Conservation (phyloP, 1,140 invertebrate genomes). For the Pollicipes pollicipes region DNA sequence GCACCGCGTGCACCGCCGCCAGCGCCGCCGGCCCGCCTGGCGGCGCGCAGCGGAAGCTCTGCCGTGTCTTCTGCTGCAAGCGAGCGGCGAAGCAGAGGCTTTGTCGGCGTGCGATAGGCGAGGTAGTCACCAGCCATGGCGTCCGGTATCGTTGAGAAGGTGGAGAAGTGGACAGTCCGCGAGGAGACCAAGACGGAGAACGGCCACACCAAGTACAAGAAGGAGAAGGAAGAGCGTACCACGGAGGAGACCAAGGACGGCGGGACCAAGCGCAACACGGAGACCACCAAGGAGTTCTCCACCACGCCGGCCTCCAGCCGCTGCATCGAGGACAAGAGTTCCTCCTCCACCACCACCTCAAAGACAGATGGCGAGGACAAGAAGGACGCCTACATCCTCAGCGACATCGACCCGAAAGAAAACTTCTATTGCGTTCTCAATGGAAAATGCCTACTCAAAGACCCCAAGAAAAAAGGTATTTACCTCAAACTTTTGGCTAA, state of each 20-base stretch:
- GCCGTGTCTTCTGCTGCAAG: too few relatives aligned
- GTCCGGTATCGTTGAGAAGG: neutral
- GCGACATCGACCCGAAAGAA: slow-evolving; percentile 27
- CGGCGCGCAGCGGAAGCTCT: too few relatives aligned
- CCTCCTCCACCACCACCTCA: neutral
- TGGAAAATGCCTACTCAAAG: slow-evolving; percentile 49
- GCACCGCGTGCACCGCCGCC: too few relatives aligned
- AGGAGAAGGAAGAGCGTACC: neutral
- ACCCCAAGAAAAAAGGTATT: slow-evolving; percentile 24
- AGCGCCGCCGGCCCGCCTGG: too few relatives aligned
- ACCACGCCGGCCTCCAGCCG: neutral
- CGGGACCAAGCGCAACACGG: neutral
- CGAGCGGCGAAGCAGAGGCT: too few relatives aligned
- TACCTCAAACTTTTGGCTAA: too few relatives aligned
- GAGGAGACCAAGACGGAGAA: neutral
- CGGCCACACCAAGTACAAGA: slow-evolving; percentile 1
- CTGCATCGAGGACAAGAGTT: slow-evolving; percentile 5
- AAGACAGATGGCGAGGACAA: slow-evolving; percentile 8
- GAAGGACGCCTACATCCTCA: slow-evolving; percentile 11
- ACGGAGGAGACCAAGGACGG: neutral
- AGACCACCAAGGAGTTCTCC: neutral
- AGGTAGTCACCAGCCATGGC: neutral
- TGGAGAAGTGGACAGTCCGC: neutral
- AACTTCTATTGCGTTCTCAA: slow-evolving; percentile 54
- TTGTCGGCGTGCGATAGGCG: too few relatives aligned